Conservation (phyloP, 2,888 invertebrate species). For the Spisula subtruncata region DNA sequence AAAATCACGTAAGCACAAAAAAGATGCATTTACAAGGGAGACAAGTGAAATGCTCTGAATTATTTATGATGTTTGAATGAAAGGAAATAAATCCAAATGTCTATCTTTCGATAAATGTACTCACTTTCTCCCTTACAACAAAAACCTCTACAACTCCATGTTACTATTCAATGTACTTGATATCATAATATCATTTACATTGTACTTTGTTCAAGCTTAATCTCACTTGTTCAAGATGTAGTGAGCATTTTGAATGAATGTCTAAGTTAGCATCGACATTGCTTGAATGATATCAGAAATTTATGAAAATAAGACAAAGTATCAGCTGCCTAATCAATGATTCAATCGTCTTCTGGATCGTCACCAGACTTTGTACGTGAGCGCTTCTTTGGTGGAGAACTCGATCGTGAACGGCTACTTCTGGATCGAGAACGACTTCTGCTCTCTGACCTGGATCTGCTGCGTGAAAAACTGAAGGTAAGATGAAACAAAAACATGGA, state of each 20-base stretch:
- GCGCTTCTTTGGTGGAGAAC: conserved; percentile 63
- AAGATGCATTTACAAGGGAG: not conserved
- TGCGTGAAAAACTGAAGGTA: conserved; percentile 47
- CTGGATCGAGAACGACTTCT: conserved; percentile 56
- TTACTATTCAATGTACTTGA: not conserved
- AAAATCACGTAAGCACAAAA: too few species aligned
- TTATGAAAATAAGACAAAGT: not conserved
- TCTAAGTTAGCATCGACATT: not conserved
- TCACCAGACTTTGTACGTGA: conserved; percentile 61
- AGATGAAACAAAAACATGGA: not conserved
- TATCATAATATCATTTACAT: not conserved
- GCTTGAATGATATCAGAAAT: conserved; percentile 21
- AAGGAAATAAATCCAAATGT: not conserved
- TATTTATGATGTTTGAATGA: not conserved
- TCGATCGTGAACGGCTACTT: conserved; percentile 53
- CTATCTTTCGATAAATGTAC: too few species aligned
- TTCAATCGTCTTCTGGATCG: conserved; percentile 58
- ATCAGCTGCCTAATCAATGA: conserved; percentile 40
- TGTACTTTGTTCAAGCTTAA: not conserved
- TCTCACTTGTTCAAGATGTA: not conserved
- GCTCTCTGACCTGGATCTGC: conserved; percentile 55
- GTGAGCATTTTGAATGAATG: not conserved
- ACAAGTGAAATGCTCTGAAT: not conserved
- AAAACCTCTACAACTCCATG: not conserved
- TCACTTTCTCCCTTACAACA: not conserved